Base-by-base conservation (phyloP, 2,888 invertebrate species). In the Thelaira solivaga region DNA sequence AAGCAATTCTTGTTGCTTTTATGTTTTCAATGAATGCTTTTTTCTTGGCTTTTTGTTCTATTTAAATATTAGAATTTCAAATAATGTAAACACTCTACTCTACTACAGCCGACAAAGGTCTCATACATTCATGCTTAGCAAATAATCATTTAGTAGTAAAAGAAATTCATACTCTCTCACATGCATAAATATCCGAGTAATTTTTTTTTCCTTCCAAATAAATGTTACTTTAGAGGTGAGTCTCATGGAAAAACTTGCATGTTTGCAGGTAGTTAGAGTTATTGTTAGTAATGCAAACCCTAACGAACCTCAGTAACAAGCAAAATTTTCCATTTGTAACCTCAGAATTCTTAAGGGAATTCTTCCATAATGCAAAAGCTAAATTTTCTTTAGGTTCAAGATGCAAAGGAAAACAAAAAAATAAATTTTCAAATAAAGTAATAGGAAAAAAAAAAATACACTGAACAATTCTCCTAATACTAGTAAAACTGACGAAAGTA, bases 291-390 rank as follows among this genome's bases (percentile, higher is more conserved):
- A 29, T 61, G 51, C 53, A 45, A n/a, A 68, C 29, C 45, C 43
- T 47, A 62, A 74, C 45, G 45, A 74, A 74, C 36, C 45, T 61
- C 34, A 61, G 22, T 61, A 67, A 45, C 67, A 74, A 74, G 53
- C 49, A 49, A 73, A 51, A 69, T 65, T 69, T 69, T 64, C 64
- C 64, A 69, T 74, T 78, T 78, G 49, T 67, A 34, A 74, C 64
- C 64, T 69, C 69, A 74, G 51, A 64, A 74, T 74, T 69, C 78
- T 74, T 65, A 51, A 22, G 78, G 74, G 78, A 74, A 59, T 68
- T 67, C 43, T 76, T 45, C 18, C 41, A 55, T 49, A 76, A 72
- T 67, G 41, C 67, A 61, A 72, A 62, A 45, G 59, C 59, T 22
- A 55, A 62, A 39, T 64, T 51, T 53, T 75, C 39, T 34, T 5